Percentiles rank a stretch among this genome's conserved stretches.
Evolutionary conservation across 2,888 invertebrate species (phyloP).

Genomic region (Metacarcinus magister): DNA sequence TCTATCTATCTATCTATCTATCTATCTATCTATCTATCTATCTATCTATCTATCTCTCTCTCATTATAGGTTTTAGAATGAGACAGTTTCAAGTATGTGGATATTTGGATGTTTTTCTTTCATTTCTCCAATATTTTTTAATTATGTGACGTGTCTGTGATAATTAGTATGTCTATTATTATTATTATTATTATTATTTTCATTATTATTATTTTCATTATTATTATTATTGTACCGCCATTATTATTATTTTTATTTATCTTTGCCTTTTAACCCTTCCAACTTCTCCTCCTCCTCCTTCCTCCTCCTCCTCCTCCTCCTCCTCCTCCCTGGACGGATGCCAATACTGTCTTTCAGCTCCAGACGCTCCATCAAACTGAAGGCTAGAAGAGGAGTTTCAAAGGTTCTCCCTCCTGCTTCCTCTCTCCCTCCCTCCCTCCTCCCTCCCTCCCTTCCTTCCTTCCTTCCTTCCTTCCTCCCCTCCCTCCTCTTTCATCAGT

Average conservation of each 20-base stretch:
- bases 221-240: background rate
- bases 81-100: background rate
- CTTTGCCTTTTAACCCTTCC: background rate
- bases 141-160: too few relatives aligned
- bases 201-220: background rate
- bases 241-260: background rate
- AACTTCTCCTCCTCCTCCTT: background rate
- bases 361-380: slow-evolving; percentile 54
- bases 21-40: background rate
- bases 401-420: background rate
- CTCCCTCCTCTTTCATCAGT: background rate
- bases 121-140: background rate
- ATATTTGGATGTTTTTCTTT: background rate
- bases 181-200: background rate
- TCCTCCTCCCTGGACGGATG: slow-evolving; percentile 53
- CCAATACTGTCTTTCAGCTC: slow-evolving; percentile 60
- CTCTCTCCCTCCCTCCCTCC: background rate
- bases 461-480: background rate
- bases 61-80: slow-evolving; percentile 5
- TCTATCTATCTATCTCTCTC: slow-evolving; percentile 35
- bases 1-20: slow-evolving; percentile 18
- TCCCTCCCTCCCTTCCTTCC: background rate
- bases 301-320: slow-evolving; percentile 14
- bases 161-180: background rate
- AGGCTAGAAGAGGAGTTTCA: slow-evolving; percentile 54